These are phyloP conservation scores for Dexiosoma caninum DNA, from an alignment of 2,888 invertebrate species.

Conservation along the genomic window DNA sequence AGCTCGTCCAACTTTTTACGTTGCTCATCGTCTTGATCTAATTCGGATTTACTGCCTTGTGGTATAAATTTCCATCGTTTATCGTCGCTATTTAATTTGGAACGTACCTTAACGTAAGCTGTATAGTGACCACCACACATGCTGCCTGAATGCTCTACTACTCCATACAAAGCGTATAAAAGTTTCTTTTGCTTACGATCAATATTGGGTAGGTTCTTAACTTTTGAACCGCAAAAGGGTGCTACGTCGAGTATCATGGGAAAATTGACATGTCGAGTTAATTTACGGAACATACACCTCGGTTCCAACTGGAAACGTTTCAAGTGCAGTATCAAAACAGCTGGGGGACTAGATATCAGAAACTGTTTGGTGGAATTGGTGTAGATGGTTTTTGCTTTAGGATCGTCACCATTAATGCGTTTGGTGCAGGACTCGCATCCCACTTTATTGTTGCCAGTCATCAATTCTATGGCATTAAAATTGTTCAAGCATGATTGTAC, in stretches of 20 bases:
- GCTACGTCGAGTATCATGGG: slow-evolving; percentile 91
- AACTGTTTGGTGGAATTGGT: slow-evolving; percentile 91
- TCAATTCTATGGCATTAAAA: slow-evolving; percentile 93
- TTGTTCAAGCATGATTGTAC: slow-evolving; percentile 94
- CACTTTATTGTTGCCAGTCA: slow-evolving; percentile 95
- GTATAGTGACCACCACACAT: slow-evolving; percentile 92
- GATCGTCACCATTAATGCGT: slow-evolving; percentile 82
- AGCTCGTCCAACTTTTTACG: slow-evolving; percentile 77
- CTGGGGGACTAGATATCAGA: slow-evolving; percentile 93
- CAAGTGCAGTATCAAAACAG: slow-evolving; percentile 94
- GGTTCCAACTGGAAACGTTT: slow-evolving; percentile 95
- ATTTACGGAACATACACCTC: slow-evolving; percentile 87
- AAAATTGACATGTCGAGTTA: slow-evolving; percentile 91
- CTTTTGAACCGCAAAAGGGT: slow-evolving; percentile 89
- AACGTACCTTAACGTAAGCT: slow-evolving; percentile 94
- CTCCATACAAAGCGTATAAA: slow-evolving; percentile 93
- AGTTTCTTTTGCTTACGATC: slow-evolving; percentile 83
- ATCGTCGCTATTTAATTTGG: slow-evolving; percentile 81
- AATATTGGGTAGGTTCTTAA: slow-evolving; percentile 82
- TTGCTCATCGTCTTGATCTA: slow-evolving; percentile 79
- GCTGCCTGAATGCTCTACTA: slow-evolving; percentile 96
- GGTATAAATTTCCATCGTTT: slow-evolving; percentile 87
- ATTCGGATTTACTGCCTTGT: slow-evolving; percentile 80
- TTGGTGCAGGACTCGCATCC: slow-evolving; percentile 94
- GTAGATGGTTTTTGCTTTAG: slow-evolving; percentile 85